Evolutionary conservation across 2,113 vertebrate species (phyloP), one percentile per base, ranked within the genome.

Genomic region (Spea multiplicata): DNA sequence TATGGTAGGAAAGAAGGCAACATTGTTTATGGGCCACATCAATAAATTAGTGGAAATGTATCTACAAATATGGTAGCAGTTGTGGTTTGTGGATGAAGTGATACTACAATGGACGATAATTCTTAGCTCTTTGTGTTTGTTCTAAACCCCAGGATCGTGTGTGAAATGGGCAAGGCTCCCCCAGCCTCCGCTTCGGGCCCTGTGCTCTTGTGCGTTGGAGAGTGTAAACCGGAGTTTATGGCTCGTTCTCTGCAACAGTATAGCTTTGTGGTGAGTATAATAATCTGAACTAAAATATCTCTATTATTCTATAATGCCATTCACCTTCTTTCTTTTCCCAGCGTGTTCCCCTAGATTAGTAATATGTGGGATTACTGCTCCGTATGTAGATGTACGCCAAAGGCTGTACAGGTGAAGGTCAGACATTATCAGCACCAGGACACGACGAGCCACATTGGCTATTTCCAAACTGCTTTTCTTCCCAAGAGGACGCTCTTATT

Each of bases 141-240:
- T 53, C n/a, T n/a, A 9, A 4, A 45, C 30, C 62, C 9, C 84
- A 99, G 97, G 91, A 98, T 99, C 5, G 96, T 99, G 75, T 99
- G 97, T 81, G 96, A 98, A 86, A 99, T 99, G 96, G 93, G 94
- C 12, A 88, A 91, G 0, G 90, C 96, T 0, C 88, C 90, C 2
- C 84, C 83, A 5, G 92, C 92, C 48, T 94, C 87, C 75, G 87
- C 86, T 70, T 93, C 96, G 0, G 97, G 97, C 49, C 94, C 96
- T 0, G 95, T 96, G 72, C 95, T 93, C 80, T 92, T 99, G 80
- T 99, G 97, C 68, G 94, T 99, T 0, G 95, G 95, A 2, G 96
- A 99, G 86, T 98, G 97, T 88, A 92, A 92, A 75, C 95, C 97
- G 0, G 96, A 99, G 82, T 98, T 99, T 81, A 94, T 87, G 81